A percentile compares a stretch with the other conserved stretches of the same genome.
These are phyloP conservation scores for Quadroppia sp. DNA, from an alignment of 2,888 invertebrate species.

Conservation along the genomic window DNA sequence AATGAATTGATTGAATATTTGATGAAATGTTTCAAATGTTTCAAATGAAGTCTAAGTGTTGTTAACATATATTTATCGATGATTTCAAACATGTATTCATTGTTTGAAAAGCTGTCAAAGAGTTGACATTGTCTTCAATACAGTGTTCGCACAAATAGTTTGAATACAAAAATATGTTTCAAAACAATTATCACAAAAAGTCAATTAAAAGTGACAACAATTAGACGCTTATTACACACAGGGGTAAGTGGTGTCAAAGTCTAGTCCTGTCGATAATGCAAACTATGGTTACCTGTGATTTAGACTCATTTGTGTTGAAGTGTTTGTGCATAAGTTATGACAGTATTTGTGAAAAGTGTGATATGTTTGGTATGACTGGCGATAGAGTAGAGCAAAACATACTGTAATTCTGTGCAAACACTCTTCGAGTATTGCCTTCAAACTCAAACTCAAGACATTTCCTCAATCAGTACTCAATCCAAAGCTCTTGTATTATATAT, in stretches of 20 bases:
- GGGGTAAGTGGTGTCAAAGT: background rate
- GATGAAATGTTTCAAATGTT: too few relatives aligned
- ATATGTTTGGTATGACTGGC: background rate
- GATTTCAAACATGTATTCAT: too few relatives aligned
- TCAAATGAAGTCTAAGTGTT: too few relatives aligned
- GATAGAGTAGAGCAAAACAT: too few relatives aligned
- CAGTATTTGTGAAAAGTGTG: background rate
- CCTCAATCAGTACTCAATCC: conserved; percentile 1
- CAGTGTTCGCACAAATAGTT: too few relatives aligned
- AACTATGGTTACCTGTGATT: conserved; percentile 6
- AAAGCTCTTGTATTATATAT: background rate
- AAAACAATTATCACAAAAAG: too few relatives aligned
- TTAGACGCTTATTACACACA: background rate
- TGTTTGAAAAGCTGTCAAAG: too few relatives aligned
- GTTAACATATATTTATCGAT: too few relatives aligned
- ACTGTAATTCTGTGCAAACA: background rate
- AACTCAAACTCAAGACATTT: background rate
- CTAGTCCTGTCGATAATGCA: background rate
- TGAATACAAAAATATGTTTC: too few relatives aligned
- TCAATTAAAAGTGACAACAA: background rate
- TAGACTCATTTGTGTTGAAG: background rate
- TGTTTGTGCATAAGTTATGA: background rate
- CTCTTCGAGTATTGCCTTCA: conserved; percentile 7
- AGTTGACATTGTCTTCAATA: too few relatives aligned
- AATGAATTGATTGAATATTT: background rate